These are phyloP conservation scores for Apocheima hispidaria DNA, from an alignment of 2,888 invertebrate species.

Conservation along the genomic window DNA sequence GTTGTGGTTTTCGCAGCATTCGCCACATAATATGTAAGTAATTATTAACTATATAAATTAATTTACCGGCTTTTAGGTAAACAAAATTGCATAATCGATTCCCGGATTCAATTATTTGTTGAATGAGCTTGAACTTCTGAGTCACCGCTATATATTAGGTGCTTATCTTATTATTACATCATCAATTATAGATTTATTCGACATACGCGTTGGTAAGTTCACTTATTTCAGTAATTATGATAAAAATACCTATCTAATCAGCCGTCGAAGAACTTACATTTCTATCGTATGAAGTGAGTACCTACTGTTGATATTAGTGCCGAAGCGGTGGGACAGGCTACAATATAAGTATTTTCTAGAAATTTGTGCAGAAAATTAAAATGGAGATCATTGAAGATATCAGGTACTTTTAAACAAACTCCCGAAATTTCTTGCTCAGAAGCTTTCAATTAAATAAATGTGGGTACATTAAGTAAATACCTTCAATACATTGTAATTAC, in stretches of 20 bases:
- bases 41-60: background rate
- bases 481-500: background rate
- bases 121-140: slow-evolving; percentile 22
- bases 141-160: slow-evolving; percentile 32
- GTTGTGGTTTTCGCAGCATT: slow-evolving; percentile 22
- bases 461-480: background rate
- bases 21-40: slow-evolving; percentile 21
- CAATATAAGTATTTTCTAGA: background rate
- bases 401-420: slow-evolving; percentile 16
- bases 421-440: background rate
- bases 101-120: slow-evolving; percentile 14
- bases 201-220: slow-evolving; percentile 28
- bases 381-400: slow-evolving; percentile 22
- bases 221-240: slow-evolving; percentile 15
- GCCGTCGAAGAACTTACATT: background rate
- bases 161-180: slow-evolving; percentile 35
- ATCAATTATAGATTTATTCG: slow-evolving; percentile 28
- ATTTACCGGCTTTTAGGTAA: slow-evolving; percentile 24
- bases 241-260: slow-evolving; percentile 25
- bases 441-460: background rate
- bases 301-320: background rate
- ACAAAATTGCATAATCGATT: slow-evolving; percentile 25
- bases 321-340: background rate
- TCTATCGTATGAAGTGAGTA: background rate
- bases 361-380: background rate